These are phyloP conservation scores for Hydropsyche betteni DNA, from an alignment of 2,888 invertebrate species.

Conservation along the genomic window DNA sequence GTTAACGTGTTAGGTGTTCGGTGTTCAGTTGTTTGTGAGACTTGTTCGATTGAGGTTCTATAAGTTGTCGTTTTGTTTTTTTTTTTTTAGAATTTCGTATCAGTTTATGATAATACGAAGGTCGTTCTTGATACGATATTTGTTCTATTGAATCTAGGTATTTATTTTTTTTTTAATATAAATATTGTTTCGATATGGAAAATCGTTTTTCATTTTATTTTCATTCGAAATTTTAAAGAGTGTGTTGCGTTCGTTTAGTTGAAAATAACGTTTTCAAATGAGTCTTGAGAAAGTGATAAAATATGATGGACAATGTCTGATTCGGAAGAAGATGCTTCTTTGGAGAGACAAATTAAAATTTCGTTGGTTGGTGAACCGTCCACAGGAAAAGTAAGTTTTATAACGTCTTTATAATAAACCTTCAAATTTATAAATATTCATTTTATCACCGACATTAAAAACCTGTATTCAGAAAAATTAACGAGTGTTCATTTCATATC, in stretches of 20 bases:
- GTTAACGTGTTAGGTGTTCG: constrained; percentile 2
- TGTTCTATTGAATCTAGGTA: too few relatives aligned
- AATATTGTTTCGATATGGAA: too few relatives aligned
- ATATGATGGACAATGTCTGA: constrained; percentile 68
- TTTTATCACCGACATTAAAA: not conserved
- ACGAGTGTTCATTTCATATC: too few relatives aligned
- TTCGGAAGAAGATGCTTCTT: constrained; percentile 69
- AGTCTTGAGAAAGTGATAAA: constrained; percentile 52
- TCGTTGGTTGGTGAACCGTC: constrained; percentile 82
- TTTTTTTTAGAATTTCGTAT: too few relatives aligned
- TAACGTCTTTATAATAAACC: constrained; percentile 38
- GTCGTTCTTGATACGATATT: too few relatives aligned
- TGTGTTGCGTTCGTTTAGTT: not conserved
- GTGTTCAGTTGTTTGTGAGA: constrained; percentile 1
- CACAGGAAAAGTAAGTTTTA: constrained; percentile 79
- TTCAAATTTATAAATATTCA: constrained; percentile 24
- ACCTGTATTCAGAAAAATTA: too few relatives aligned
- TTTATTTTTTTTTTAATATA: too few relatives aligned
- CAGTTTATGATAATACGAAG: too few relatives aligned
- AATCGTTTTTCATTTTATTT: too few relatives aligned
- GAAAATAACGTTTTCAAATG: constrained; percentile 45
- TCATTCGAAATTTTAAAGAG: too few relatives aligned
- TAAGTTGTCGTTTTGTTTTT: too few relatives aligned
- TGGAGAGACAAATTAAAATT: constrained; percentile 76
- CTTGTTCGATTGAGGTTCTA: not conserved